Conservation (phyloP, 2,888 invertebrate species). For the Terebella lapidaria region DNA sequence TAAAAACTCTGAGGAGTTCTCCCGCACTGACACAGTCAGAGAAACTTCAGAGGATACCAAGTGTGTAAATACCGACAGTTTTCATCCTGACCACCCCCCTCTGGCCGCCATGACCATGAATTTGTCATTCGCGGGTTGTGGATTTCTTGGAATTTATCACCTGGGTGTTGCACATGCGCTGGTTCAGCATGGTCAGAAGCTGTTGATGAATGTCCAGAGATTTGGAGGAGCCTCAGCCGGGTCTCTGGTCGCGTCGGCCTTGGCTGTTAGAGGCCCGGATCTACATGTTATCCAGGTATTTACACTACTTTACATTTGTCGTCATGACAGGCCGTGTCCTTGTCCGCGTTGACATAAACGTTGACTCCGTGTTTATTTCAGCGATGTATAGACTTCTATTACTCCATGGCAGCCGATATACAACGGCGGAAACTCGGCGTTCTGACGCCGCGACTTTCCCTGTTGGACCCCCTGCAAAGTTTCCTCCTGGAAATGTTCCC, state of each 20-base stretch:
- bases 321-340: too few relatives aligned
- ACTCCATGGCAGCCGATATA: constrained; percentile 82
- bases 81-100: too few relatives aligned
- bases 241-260: constrained; percentile 75
- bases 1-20: too few relatives aligned
- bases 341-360: too few relatives aligned
- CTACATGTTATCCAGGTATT: constrained; percentile 38
- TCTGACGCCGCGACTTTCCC: constrained; percentile 90
- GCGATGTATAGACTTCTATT: constrained; percentile 81
- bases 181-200: constrained; percentile 87
- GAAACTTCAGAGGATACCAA: too few relatives aligned
- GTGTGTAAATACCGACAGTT: too few relatives aligned
- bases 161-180: constrained; percentile 95
- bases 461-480: constrained; percentile 79
- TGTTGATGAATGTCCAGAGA: constrained; percentile 52
- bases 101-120: constrained; percentile 4
- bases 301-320: too few relatives aligned
- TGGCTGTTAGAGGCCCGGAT: constrained; percentile 43
- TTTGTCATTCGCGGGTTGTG: constrained; percentile 89
- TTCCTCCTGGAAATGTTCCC: constrained; percentile 67
- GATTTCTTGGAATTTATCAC: constrained; percentile 97
- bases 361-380: too few relatives aligned
- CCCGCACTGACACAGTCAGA: too few relatives aligned
- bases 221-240: constrained; percentile 76
- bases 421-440: constrained; percentile 80